These are phyloP conservation scores for Anolis carolinensis DNA, from an alignment of 2,113 vertebrate species.

Conservation along the genomic window DNA sequence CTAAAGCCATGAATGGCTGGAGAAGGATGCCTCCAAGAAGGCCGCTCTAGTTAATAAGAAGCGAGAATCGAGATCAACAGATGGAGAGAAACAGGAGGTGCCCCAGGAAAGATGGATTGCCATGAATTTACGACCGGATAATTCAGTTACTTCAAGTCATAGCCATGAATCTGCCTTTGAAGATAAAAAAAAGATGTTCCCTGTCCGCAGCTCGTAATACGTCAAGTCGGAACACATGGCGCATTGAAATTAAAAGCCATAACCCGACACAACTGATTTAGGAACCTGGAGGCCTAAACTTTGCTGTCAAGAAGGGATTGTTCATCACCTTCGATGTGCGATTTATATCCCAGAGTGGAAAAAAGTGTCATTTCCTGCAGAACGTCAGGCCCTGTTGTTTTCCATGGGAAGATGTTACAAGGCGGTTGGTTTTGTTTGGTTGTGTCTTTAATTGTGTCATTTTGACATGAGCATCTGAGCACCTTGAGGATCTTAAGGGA, in stretches of 20 bases:
- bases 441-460: not conserved
- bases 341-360: constrained; percentile 4
- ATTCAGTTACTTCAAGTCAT: constrained; percentile 66
- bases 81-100: constrained; percentile 53
- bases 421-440: not conserved
- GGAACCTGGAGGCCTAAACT: constrained; percentile 50
- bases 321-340: constrained; percentile 37
- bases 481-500: not conserved
- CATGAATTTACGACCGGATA: constrained; percentile 63
- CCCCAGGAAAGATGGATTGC: constrained; percentile 65
- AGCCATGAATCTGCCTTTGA: constrained; percentile 59
- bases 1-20: constrained; percentile 36
- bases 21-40: constrained; percentile 32
- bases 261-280: constrained; percentile 51
- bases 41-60: constrained; percentile 42
- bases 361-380: constrained; percentile 27
- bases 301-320: constrained; percentile 17
- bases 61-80: constrained; percentile 42
- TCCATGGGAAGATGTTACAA: not conserved
- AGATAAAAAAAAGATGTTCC: constrained; percentile 47
- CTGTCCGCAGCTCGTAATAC: constrained; percentile 55
- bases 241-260: constrained; percentile 59
- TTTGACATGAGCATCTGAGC: not conserved
- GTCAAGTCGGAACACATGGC: constrained; percentile 53
- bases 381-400: not conserved